Conservation (phyloP, 2,113 vertebrate species). For the Herpailurus yagouaroundi region DNA sequence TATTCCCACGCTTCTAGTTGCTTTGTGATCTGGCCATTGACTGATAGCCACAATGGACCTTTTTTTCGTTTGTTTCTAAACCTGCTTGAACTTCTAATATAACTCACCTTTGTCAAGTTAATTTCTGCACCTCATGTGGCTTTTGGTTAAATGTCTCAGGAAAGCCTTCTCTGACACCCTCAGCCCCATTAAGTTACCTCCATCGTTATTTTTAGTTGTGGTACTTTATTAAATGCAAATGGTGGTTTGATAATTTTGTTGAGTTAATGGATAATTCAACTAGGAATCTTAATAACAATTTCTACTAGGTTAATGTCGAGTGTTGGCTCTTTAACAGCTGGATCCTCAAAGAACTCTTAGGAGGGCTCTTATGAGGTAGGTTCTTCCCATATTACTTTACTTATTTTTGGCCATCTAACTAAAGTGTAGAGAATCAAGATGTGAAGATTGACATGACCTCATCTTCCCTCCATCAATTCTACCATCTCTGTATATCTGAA, state of each 20-base stretch:
- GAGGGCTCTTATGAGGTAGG: not conserved
- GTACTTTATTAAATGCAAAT: conserved; percentile 47
- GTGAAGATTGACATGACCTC: not conserved
- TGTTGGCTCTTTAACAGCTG: not conserved
- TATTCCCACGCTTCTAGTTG: not conserved
- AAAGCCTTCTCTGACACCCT: not conserved
- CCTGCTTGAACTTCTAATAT: not conserved
- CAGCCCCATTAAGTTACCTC: not conserved
- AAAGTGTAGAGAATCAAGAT: not conserved
- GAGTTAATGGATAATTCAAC: not conserved
- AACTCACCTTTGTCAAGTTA: not conserved
- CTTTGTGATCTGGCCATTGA: not conserved
- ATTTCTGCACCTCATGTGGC: not conserved
- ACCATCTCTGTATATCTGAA: not conserved
- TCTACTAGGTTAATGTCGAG: not conserved
- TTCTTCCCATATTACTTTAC: not conserved
- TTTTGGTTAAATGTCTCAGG: not conserved
- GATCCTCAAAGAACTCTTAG: not conserved
- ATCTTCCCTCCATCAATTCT: not conserved
- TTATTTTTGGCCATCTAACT: not conserved
- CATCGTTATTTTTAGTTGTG: not conserved
- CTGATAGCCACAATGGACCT: not conserved
- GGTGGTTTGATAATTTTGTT: not conserved
- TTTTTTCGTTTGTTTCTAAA: not conserved
- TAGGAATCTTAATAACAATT: not conserved